Base-by-base conservation (phyloP, 1,140 invertebrate species). In the Doryteuthis pealeii region DNA sequence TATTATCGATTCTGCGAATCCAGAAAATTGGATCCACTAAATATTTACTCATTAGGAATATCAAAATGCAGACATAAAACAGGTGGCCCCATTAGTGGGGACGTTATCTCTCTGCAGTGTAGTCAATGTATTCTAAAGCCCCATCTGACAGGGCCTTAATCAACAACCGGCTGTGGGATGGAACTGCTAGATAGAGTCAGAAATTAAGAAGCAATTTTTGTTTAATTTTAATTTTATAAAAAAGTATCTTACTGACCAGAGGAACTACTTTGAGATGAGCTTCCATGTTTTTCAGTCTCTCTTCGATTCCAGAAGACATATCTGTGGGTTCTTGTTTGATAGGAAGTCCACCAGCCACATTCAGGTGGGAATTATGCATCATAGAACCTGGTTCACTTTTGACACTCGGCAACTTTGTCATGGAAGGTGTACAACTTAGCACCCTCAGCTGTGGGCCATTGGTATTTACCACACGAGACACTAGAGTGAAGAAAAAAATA, bases 281-380 rank as follows among this genome's bases (percentile, higher is more conserved):
- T 88, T 92, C 92, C 54, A 90, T 86, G 72, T 86, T 88, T 18
- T 84, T 80, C 6, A 93, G 77, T 82, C 92, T 87, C 79, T 92
- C 91, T 79, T 92, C 89, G 33, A 92, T 81, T 15, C 88, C 89
- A 75, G 86, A 81, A 35, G 49, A 82, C 71, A 88, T 80, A 69
- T 87, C 82, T n/a, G 28, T 67, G 18, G 74, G 70, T 14, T 68
- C 71, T 66, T 45, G 54, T 62, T 58, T 54, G 22, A 32, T 22
- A 22, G 30, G 10, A 54, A 22, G 26, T 15, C 35, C 35, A 5
- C 35, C 35, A 5, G 35, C 35, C 35, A 40, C 35, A 40, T 40
- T 40, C 35, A 40, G 10, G 35, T 40, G 35, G 10, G 35, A 40
- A 10, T 40, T 40, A 10, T 40, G 35, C 35, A 40, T 40, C 35